Evolutionary conservation across 1,140 invertebrate species (phyloP).

Genomic region (Venustaconcha ellipsiformis): DNA sequence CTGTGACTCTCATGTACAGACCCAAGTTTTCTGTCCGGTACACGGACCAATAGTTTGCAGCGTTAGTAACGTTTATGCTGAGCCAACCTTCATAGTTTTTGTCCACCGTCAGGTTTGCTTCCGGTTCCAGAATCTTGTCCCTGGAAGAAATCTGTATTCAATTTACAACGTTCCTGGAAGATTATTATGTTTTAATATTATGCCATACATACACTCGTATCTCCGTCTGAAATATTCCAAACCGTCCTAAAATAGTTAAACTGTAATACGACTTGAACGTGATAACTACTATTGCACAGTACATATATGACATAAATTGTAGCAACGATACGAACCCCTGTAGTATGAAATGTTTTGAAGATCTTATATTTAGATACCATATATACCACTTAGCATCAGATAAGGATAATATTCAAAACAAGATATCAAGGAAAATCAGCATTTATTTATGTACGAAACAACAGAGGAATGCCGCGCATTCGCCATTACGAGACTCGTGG

Average conservation of each 20-base stretch:
- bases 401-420: no score
- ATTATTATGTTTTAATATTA: neutral
- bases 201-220: neutral
- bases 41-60: conserved; percentile 84
- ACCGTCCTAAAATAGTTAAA: neutral
- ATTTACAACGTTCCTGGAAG: neutral
- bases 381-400: no score
- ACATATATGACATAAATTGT: no score
- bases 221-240: neutral
- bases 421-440: no score
- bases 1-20: conserved; percentile 74
- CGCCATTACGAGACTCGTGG: no score
- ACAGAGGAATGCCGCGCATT: no score
- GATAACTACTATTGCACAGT: no score
- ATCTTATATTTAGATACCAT: no score
- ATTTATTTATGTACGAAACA: no score
- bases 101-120: conserved; percentile 53
- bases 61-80: conserved; percentile 81
- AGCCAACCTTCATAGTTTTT: conserved; percentile 79
- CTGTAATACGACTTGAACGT: neutral
- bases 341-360: no score
- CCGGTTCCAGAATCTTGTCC: conserved; percentile 54
- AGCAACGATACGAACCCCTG: no score
- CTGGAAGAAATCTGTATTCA: conserved; percentile 38
- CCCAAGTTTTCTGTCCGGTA: conserved; percentile 85